Base-by-base conservation (phyloP, 2,797 vertebrate species). In the Syndactyla subalaris region DNA sequence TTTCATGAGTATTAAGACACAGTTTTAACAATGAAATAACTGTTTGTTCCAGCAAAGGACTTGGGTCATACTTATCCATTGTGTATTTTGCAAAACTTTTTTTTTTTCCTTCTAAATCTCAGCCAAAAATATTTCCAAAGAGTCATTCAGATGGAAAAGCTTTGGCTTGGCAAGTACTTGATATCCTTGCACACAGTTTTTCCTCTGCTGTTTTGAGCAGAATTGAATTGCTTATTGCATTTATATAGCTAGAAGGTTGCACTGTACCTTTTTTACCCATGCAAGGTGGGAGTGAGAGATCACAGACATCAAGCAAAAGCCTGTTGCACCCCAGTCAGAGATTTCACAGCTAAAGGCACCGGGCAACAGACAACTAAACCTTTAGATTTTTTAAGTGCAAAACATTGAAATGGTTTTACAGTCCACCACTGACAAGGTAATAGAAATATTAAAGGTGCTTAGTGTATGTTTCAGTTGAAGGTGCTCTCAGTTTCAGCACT, bases 61-160 rank as follows among this genome's bases (percentile, higher is more conserved):
- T 73, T 61, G 36, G 61, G 88, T 81, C 59, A 36, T 92, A 57
- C 61, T 94, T 85, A 67, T 8, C 59, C 88, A 71, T 83, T 95
- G 88, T 94, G 74, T 52, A 85, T 76, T 95, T 87, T 66, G 77
- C 67, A 92, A 93, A 94, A 70, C 43, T 48, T 61, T 78, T 82
- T 71, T 79, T 91, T 46, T 48, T 49, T 81, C 70, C 48, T 59
- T 0, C 0, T 8, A 74, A 80, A 87, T 77, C 84, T 68, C 86
- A 68, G 93, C 93, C 93, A 97, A 89, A 96, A 96, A 49, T 90
- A 87, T 92, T 95, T 96, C 93, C 93, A 92, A 95, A 89, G 95
- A 94, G 27, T 95, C 92, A 95, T 96, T 97, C 93, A 95, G 75
- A 87, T 70, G 65, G 86, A 80, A 92, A 89, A 54, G 45, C 77